Conservation (phyloP, 2,797 vertebrate genomes). For the Nyctalus aviator region DNA sequence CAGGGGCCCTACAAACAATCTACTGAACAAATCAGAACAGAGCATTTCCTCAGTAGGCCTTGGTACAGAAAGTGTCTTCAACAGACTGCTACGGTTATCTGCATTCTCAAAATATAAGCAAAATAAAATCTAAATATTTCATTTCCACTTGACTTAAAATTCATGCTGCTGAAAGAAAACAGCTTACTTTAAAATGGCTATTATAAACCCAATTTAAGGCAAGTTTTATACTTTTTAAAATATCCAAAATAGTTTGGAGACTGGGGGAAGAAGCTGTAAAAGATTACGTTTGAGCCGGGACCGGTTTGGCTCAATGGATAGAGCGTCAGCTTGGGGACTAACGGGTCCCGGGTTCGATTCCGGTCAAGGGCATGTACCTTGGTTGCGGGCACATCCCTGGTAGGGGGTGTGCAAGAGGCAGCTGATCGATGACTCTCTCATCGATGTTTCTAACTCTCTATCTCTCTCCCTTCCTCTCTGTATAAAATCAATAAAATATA, state of each 20-base stretch:
- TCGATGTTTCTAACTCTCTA: too few species aligned
- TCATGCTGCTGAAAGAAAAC: slow-evolving; percentile 33
- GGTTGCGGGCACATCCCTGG: too few species aligned
- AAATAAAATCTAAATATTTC: slow-evolving; percentile 44
- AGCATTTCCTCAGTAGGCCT: neutral
- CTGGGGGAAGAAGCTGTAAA: neutral
- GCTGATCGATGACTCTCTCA: too few species aligned
- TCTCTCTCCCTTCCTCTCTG: too few species aligned
- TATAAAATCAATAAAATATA: too few species aligned
- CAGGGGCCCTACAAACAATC: neutral
- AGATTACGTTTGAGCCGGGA: neutral
- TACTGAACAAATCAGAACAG: slow-evolving; percentile 16
- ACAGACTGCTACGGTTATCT: neutral
- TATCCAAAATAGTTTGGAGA: neutral
- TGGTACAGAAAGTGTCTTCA: neutral
- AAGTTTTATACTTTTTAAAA: slow-evolving; percentile 53
- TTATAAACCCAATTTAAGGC: slow-evolving; percentile 60
- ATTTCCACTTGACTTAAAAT: slow-evolving; percentile 36
- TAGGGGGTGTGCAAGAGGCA: too few species aligned
- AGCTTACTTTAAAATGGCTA: slow-evolving; percentile 48
- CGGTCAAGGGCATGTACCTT: too few species aligned
- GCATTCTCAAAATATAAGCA: neutral
- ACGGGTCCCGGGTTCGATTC: too few species aligned
- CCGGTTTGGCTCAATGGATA: too few species aligned
- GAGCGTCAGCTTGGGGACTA: too few species aligned